Evolutionary conservation across 2,888 invertebrate species (phyloP).

Genomic region (Papilio protenor): DNA sequence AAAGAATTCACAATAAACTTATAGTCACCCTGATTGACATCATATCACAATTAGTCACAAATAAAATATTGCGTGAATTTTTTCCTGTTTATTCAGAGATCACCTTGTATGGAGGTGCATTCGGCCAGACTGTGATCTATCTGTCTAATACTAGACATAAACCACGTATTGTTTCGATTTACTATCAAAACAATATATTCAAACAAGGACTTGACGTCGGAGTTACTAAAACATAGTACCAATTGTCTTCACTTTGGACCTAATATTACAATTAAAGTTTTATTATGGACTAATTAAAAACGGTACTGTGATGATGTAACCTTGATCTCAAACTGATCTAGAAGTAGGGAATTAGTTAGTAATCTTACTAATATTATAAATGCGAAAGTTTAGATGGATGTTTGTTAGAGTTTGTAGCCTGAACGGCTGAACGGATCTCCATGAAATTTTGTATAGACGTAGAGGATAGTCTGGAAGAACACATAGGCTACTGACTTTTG

Average conservation of each 20-base stretch:
- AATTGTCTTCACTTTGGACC: background rate
- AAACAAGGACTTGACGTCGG: background rate
- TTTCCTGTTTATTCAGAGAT: background rate
- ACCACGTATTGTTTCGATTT: background rate
- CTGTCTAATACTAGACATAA: background rate
- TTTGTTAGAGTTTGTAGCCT: no score
- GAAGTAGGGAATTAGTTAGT: no score
- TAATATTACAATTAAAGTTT: background rate
- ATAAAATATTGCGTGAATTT: constrained; percentile 10
- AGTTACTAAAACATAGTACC: background rate
- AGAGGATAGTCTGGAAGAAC: no score
- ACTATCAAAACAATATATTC: constrained; percentile 1
- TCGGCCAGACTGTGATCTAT: constrained; percentile 9
- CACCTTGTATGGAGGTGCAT: constrained; percentile 10
- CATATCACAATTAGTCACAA: constrained; percentile 15
- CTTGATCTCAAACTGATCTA: no score
- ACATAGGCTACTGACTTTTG: no score
- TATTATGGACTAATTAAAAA: background rate
- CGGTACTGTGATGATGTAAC: no score
- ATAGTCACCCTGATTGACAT: constrained; percentile 18
- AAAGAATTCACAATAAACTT: background rate
- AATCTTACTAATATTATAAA: no score
- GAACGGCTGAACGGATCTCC: no score
- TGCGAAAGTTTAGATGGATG: no score
- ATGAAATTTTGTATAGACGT: no score